A percentile compares a stretch with the other conserved stretches of the same genome.
Evolutionary conservation across 1,140 invertebrate genomes (phyloP).

Genomic region (Conus ventricosus): DNA sequence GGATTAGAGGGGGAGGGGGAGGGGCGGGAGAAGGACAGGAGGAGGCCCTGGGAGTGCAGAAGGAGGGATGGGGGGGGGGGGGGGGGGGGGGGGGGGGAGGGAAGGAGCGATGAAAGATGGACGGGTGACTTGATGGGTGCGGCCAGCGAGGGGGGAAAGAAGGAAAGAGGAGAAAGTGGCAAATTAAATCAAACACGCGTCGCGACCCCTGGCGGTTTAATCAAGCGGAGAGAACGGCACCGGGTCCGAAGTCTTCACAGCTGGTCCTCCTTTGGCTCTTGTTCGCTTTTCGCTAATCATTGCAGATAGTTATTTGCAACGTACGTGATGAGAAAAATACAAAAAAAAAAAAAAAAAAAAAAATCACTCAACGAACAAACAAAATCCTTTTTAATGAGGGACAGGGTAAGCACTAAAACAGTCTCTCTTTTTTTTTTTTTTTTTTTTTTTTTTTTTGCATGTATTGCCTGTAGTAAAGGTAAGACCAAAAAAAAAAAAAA

Average conservation of each 20-base stretch:
- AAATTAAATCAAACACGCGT: constrained; percentile 7
- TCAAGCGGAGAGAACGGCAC: neutral
- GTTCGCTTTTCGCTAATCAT: neutral
- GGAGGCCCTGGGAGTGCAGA: neutral
- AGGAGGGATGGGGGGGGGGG: neutral
- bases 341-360: neutral
- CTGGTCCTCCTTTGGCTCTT: neutral
- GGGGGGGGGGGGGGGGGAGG: neutral
- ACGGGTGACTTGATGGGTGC: neutral
- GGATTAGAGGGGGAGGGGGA: neutral
- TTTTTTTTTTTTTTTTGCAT: too few relatives aligned
- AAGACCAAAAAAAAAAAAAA: neutral
- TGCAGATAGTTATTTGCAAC: too few relatives aligned
- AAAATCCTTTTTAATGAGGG: neutral
- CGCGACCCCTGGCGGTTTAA: neutral
- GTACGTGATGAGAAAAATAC: too few relatives aligned
- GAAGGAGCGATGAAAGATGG: neutral
- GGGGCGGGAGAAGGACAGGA: neutral
- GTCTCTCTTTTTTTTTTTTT: too few relatives aligned
- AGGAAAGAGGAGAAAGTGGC: neutral
- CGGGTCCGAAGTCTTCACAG: neutral
- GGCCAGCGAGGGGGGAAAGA: neutral
- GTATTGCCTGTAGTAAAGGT: too few relatives aligned
- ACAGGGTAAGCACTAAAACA: too few relatives aligned
- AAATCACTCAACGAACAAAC: neutral